phyloP scores from a whole-genome alignment of 2,113 vertebrate genomes.

The Eonycteris spelaea region DNA sequence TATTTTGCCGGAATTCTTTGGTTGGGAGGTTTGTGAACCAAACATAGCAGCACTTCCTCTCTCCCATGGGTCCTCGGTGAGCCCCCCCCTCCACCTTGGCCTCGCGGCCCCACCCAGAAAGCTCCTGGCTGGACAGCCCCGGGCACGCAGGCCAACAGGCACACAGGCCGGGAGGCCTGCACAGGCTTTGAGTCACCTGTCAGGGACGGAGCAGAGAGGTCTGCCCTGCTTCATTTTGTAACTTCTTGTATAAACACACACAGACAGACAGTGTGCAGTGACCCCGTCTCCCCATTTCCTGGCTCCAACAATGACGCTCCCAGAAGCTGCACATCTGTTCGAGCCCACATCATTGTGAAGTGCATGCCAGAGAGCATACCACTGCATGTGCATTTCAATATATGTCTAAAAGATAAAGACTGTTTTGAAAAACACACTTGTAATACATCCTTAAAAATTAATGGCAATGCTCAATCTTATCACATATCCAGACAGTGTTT shows the following conservation, averaged over 20 bases:
- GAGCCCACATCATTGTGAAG: background rate
- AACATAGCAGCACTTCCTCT: background rate
- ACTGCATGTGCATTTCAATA: background rate
- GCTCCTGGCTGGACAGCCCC: accelerated
- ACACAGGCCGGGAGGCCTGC: too few relatives aligned
- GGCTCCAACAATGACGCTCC: background rate
- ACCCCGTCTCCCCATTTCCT: background rate
- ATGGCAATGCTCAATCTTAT: background rate
- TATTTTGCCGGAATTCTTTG: background rate
- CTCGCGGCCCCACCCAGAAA: background rate
- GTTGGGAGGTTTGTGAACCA: background rate
- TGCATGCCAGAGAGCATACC: background rate
- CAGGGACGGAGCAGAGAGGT: background rate
- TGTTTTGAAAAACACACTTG: background rate
- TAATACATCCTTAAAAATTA: background rate
- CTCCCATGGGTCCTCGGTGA: background rate
- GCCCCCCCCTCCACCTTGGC: background rate
- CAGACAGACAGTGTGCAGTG: background rate
- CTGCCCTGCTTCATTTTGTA: background rate
- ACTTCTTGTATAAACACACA: background rate
- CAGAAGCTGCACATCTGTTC: background rate
- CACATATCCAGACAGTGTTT: background rate
- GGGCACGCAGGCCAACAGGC: too few relatives aligned
- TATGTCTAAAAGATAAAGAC: background rate
- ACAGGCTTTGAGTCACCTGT: background rate